Conservation (phyloP, 2,797 vertebrate species). For the Harpagifer antarcticus region DNA sequence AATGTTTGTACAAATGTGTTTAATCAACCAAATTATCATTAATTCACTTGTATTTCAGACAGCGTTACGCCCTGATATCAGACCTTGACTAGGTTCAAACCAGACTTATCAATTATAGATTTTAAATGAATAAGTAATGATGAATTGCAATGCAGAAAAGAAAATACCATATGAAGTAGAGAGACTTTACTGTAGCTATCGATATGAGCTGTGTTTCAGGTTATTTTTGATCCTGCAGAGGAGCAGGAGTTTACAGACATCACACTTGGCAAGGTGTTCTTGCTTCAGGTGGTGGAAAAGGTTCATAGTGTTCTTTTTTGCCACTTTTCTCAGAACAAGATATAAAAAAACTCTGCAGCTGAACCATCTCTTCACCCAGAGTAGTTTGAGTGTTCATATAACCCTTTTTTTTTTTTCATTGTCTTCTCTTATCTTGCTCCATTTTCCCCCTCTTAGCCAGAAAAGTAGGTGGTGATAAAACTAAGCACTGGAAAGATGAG, state of each 20-base stretch:
- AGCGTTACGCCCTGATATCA: background rate
- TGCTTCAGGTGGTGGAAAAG: constrained; percentile 64
- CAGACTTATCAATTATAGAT: constrained; percentile 15
- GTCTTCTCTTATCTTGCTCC: constrained; percentile 46
- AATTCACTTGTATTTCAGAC: background rate
- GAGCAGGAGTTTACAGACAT: constrained; percentile 44
- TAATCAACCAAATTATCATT: background rate
- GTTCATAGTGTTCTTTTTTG: constrained; percentile 36
- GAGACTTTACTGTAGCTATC: background rate
- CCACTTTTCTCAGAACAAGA: constrained; percentile 33
- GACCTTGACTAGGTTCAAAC: background rate
- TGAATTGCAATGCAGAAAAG: constrained; percentile 1
- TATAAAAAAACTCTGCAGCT: constrained; percentile 7
- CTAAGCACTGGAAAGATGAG: constrained; percentile 33
- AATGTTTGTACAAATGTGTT: background rate
- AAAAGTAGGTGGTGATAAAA: constrained; percentile 57
- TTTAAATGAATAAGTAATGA: background rate
- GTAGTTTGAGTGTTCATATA: constrained; percentile 14
- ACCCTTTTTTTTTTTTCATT: constrained; percentile 15
- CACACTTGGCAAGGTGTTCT: constrained; percentile 63
- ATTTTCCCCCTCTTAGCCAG: constrained; percentile 35
- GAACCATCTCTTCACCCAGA: constrained; percentile 20
- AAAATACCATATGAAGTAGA: background rate
- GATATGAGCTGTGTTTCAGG: constrained; percentile 15
- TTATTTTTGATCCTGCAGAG: constrained; percentile 13